Conservation (phyloP, 2,888 invertebrate genomes). For the Portevinia maculata region DNA sequence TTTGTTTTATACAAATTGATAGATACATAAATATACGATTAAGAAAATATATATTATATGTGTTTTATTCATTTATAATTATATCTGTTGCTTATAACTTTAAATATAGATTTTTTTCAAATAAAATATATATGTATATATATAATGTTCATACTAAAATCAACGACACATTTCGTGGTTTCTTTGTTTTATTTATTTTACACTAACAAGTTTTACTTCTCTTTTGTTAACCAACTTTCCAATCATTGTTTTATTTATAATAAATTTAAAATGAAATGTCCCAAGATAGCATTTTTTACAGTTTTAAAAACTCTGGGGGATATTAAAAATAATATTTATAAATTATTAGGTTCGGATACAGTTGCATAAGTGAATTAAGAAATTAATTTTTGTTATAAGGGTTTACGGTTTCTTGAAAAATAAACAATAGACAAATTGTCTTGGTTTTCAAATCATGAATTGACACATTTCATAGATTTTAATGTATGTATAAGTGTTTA, state of each 20-base stretch:
- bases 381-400: constrained; percentile 13
- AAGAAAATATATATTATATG: constrained; percentile 73
- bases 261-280: constrained; percentile 19
- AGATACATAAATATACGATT: constrained; percentile 74
- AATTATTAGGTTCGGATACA: constrained; percentile 68
- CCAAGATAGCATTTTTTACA: constrained; percentile 16
- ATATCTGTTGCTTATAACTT: constrained; percentile 68
- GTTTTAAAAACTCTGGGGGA: background rate
- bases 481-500: constrained; percentile 47
- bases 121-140: constrained; percentile 67
- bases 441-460: constrained; percentile 66
- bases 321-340: constrained; percentile 11
- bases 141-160: constrained; percentile 52
- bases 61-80: constrained; percentile 47
- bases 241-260: constrained; percentile 35
- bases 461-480: constrained; percentile 56
- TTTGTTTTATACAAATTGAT: constrained; percentile 69
- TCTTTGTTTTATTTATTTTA: constrained; percentile 40
- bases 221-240: constrained; percentile 73
- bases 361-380: constrained; percentile 54
- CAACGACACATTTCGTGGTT: constrained; percentile 43
- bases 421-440: background rate
- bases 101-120: constrained; percentile 65
- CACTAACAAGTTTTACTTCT: constrained; percentile 65
- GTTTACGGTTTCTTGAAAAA: constrained; percentile 4